Conservation (phyloP, 2,888 invertebrate species). For the Pycnomerus fuliginosus region DNA sequence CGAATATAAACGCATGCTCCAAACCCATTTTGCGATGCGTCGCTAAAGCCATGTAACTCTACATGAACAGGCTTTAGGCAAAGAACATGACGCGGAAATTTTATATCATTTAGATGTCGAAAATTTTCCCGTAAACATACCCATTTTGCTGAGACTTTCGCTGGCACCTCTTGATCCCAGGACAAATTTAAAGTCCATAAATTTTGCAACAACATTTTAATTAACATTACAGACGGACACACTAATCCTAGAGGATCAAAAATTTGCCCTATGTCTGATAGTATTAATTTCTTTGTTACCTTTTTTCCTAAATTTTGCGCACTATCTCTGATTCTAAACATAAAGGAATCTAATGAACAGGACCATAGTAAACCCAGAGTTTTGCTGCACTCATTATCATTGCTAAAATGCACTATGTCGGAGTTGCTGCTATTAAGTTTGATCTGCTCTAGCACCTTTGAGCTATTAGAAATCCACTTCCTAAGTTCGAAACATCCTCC, state of each 20-base stretch:
- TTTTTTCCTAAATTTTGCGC: slow-evolving; percentile 2
- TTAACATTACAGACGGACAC: slow-evolving; percentile 22
- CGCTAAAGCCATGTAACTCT: slow-evolving; percentile 34
- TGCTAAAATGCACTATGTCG: too few species aligned
- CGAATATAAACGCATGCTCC: slow-evolving; percentile 26
- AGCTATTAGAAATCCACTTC: too few species aligned
- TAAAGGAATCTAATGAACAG: slow-evolving; percentile 13
- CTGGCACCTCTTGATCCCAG: slow-evolving; percentile 29
- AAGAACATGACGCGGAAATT: slow-evolving; percentile 20
- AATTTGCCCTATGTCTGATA: slow-evolving; percentile 27
- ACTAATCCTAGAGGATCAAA: slow-evolving; percentile 32
- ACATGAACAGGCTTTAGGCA: neutral
- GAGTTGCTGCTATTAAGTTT: too few species aligned
- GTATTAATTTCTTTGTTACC: slow-evolving; percentile 19
- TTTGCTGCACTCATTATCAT: slow-evolving; percentile 1
- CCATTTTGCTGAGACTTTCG: slow-evolving; percentile 18
- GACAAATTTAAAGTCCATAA: slow-evolving; percentile 26
- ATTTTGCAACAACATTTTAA: slow-evolving; percentile 31
- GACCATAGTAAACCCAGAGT: slow-evolving; percentile 23
- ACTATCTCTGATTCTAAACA: slow-evolving; percentile 8
- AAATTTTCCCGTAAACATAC: slow-evolving; percentile 11
- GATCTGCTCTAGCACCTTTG: too few species aligned
- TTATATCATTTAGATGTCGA: slow-evolving; percentile 9
- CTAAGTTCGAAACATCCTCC: too few species aligned
- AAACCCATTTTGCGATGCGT: slow-evolving; percentile 27